Conservation (phyloP, 2,888 invertebrate genomes). For the Drosophila cognata region DNA sequence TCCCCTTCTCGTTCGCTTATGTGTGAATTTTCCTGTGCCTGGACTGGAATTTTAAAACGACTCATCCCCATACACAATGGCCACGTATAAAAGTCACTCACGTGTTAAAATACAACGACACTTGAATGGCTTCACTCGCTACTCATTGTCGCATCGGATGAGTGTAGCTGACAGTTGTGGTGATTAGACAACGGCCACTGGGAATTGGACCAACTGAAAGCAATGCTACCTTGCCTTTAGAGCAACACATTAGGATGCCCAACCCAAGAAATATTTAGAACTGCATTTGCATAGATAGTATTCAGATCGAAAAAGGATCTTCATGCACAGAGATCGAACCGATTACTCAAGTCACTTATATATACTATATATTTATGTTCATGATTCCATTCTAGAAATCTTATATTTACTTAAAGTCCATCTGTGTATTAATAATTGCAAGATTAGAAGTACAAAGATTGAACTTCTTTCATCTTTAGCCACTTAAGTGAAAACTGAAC, state of each 20-base stretch:
- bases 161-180: slow-evolving; percentile 48
- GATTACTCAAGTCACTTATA: not conserved
- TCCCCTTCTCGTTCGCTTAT: slow-evolving; percentile 33
- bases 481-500: not conserved
- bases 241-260: not conserved
- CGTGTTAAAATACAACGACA: slow-evolving; percentile 72
- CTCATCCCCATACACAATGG: slow-evolving; percentile 49
- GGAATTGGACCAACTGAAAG: slow-evolving; percentile 13
- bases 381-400: not conserved
- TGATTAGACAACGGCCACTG: slow-evolving; percentile 38
- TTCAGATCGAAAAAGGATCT: not conserved
- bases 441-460: not conserved
- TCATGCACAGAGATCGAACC: not conserved
- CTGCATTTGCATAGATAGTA: not conserved
- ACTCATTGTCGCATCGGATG: slow-evolving; percentile 47
- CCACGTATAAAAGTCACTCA: slow-evolving; percentile 72
- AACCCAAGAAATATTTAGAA: not conserved
- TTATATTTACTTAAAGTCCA: not conserved
- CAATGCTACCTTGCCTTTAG: slow-evolving; percentile 1
- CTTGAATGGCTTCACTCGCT: slow-evolving; percentile 53
- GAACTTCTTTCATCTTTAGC: not conserved
- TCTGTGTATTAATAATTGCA: not conserved
- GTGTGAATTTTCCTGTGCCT: slow-evolving; percentile 66
- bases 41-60: slow-evolving; percentile 70
- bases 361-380: not conserved